Evolutionary conservation across 2,113 vertebrate genomes (phyloP).

Genomic region (Dipodomys stephensi): DNA sequence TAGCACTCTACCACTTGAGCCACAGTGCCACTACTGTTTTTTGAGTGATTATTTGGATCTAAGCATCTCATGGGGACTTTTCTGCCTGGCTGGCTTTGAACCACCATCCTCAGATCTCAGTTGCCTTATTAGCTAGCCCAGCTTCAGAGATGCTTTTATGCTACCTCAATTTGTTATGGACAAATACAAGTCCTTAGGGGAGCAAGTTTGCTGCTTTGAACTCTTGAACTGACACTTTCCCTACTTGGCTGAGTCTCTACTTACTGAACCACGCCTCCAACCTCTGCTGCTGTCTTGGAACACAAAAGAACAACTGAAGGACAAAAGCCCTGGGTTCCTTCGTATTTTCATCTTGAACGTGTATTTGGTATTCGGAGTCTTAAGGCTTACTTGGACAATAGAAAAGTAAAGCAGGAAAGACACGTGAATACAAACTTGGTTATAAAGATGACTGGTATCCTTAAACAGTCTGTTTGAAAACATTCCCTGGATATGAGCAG

Average conservation of each 20-base stretch:
- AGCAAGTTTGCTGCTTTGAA: too few species aligned
- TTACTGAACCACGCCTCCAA: too few species aligned
- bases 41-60: too few species aligned
- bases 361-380: slow-evolving; percentile 38
- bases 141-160: too few species aligned
- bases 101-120: too few species aligned
- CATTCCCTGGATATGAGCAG: not conserved
- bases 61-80: too few species aligned
- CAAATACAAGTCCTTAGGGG: not conserved
- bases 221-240: too few species aligned
- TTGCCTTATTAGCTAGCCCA: too few species aligned
- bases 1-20: too few species aligned
- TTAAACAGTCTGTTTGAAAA: slow-evolving; percentile 54
- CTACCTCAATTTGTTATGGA: not conserved
- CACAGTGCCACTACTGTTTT: too few species aligned
- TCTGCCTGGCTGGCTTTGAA: too few species aligned
- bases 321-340: slow-evolving; percentile 65
- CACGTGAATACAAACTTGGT: slow-evolving; percentile 44
- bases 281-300: not conserved
- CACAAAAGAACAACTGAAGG: slow-evolving; percentile 72
- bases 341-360: fast-evolving
- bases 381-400: not conserved
- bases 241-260: too few species aligned
- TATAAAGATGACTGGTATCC: slow-evolving; percentile 60
- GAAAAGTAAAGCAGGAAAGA: slow-evolving; percentile 30